phyloP scores from a whole-genome alignment of 2,113 vertebrate species.

The Muntiacus muntjak region DNA sequence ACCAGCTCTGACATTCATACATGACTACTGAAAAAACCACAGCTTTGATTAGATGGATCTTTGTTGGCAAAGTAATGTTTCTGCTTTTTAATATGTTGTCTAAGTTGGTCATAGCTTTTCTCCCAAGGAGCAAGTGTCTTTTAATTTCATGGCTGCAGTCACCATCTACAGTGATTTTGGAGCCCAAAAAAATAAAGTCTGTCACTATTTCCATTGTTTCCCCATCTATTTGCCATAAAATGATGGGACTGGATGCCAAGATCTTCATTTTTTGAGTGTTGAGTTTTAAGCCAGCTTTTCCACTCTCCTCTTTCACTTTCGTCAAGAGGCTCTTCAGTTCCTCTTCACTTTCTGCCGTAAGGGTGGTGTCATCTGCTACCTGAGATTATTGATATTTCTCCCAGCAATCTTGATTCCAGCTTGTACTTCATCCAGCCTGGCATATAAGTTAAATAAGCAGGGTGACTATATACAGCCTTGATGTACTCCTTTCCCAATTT shows the following conservation, averaged over 20 bases:
- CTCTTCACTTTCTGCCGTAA: neutral
- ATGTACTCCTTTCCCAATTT: neutral
- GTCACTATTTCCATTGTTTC: neutral
- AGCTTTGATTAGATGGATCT: neutral
- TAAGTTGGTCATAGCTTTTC: neutral
- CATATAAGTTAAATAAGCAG: neutral
- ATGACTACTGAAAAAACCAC: neutral
- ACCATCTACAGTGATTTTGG: neutral
- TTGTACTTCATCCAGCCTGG: neutral
- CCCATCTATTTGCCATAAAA: neutral
- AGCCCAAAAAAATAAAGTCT: neutral
- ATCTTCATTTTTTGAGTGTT: neutral
- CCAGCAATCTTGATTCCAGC: neutral
- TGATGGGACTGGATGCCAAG: neutral
- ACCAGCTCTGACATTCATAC: neutral
- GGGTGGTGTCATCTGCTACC: neutral
- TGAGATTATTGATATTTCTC: neutral
- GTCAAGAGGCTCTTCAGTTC: neutral
- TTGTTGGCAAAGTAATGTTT: neutral
- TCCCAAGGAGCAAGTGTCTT: neutral
- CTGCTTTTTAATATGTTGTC: neutral
- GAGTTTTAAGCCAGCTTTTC: neutral
- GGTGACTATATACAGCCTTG: neutral
- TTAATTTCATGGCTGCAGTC: neutral
- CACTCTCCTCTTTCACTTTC: neutral